Base-by-base conservation (phyloP, 2,888 invertebrate species). In the Oithona nana region DNA sequence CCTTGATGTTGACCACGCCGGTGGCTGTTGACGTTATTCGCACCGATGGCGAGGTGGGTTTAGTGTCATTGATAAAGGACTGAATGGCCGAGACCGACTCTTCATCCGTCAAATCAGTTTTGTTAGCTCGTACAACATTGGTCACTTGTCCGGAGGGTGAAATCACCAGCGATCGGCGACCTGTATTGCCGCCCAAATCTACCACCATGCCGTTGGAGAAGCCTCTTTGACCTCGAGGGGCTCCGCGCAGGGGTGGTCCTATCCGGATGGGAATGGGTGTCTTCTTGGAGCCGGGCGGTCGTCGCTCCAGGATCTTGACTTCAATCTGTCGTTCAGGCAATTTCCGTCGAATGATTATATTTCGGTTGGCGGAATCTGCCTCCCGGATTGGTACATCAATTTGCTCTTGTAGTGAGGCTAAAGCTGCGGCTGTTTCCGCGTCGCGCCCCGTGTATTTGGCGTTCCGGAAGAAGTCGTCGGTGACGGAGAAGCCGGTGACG, bases 81-180 rank as follows among this genome's bases (percentile, higher is more conserved):
- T 57, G 57, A 11, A 57, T 57, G 22, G 57, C 57, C n/a, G 57
- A 57, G n/a, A 57, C 57, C n/a, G 57, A 57, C 28, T 57, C 57
- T 20, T 57, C 57, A 22, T 29, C 20, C n/a, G 29, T 29, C 4
- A 31, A 57, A 13, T 20, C 20, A 22, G 29, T 3, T 1, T 20
- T 52, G 39, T 11, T 11, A 6, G 39, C 6, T 16, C 16, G 6
- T 6, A 11, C 16, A 11, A 11, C 8, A 6, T 39, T 6, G 8
- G 6, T 6, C 39, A 11, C 8, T 16, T 39, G 39, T 11, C 39
- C 39, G 8, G 39, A 6, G 39, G 39, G 39, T 16, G 39, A 39
- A 39, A 39, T 39, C 16, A 39, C 39, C 8, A 39, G 39, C 1
- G 54, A 52, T 20, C 22, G 16, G 13, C 24, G 28, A 3, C 13